A percentile compares a stretch with the other conserved stretches of the same genome.
Conservation (phyloP, 2,888 invertebrate genomes). For the Micoletzkya japonica region DNA sequence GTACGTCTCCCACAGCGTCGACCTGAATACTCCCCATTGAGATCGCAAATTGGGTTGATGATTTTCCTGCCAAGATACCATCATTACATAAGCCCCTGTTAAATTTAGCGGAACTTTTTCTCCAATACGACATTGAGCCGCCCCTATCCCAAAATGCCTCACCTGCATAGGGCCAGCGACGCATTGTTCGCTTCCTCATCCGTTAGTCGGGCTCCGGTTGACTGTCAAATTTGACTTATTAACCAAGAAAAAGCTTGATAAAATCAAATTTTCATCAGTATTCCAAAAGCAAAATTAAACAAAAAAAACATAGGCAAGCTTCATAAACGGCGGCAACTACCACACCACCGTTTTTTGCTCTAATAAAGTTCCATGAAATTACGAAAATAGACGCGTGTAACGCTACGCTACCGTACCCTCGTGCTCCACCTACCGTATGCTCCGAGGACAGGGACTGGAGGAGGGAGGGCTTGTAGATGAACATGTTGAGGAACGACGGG, state of each 20-base stretch:
- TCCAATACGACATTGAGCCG: neutral
- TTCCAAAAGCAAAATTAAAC: too few species aligned
- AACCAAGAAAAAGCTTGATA: too few species aligned
- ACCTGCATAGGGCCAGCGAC: conserved; percentile 44
- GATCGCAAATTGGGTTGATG: neutral
- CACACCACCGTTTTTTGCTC: too few species aligned
- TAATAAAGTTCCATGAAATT: too few species aligned
- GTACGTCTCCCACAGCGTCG: conserved; percentile 60
- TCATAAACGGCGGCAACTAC: too few species aligned
- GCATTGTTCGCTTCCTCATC: conserved; percentile 49
- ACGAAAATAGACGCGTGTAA: too few species aligned
- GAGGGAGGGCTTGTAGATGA: conserved; percentile 58
- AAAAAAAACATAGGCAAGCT: too few species aligned
- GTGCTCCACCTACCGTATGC: conserved; percentile 48
- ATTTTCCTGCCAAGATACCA: too few species aligned
- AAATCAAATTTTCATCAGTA: too few species aligned
- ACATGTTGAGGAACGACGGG: conserved; percentile 75
- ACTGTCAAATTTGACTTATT: too few species aligned
- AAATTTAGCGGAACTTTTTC: neutral
- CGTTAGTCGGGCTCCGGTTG: conserved; percentile 43
- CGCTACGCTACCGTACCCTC: too few species aligned
- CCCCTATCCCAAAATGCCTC: neutral
- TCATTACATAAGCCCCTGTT: too few species aligned
- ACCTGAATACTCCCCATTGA: conserved; percentile 32
- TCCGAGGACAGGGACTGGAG: conserved; percentile 52